Evolutionary conservation across 2,888 invertebrate species (phyloP).

Genomic region (Ashinkailepas kermadecensis): DNA sequence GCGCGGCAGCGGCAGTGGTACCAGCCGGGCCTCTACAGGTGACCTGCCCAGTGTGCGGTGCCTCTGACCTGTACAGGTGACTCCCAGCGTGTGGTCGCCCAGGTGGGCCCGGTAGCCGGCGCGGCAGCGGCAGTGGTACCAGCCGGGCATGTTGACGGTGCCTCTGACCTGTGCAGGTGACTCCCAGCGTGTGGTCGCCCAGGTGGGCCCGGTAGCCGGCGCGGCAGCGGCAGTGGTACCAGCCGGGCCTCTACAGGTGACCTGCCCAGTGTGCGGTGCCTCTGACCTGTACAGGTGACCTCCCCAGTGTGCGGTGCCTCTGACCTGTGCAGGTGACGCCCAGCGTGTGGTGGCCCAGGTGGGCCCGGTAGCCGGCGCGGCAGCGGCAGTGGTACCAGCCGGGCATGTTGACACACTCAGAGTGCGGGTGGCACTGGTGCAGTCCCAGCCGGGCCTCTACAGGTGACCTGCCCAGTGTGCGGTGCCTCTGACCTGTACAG

Average conservation of each 20-base stretch:
- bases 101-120: slow-evolving; percentile 56
- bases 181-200: slow-evolving; percentile 25
- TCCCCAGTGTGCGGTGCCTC: slow-evolving; percentile 38
- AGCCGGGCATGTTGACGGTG: slow-evolving; percentile 52
- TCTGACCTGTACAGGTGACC: slow-evolving; percentile 42
- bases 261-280: slow-evolving; percentile 38
- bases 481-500: slow-evolving; percentile 40
- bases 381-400: slow-evolving; percentile 87
- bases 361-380: slow-evolving; percentile 60
- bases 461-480: too few relatives aligned
- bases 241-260: too few relatives aligned
- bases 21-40: slow-evolving; percentile 57
- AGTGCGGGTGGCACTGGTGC: slow-evolving; percentile 63
- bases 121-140: slow-evolving; percentile 80
- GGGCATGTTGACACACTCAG: slow-evolving; percentile 70
- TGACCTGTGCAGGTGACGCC: slow-evolving; percentile 43
- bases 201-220: slow-evolving; percentile 56
- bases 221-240: slow-evolving; percentile 80
- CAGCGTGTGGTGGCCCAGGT: slow-evolving; percentile 37
- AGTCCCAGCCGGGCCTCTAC: slow-evolving; percentile 56
- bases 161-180: slow-evolving; percentile 38
- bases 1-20: slow-evolving; percentile 77
- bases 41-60: slow-evolving; percentile 38
- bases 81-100: slow-evolving; percentile 25
- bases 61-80: slow-evolving; percentile 38